phyloP scores from a whole-genome alignment of 2,888 invertebrate species.

The Drosophila longiperda region DNA sequence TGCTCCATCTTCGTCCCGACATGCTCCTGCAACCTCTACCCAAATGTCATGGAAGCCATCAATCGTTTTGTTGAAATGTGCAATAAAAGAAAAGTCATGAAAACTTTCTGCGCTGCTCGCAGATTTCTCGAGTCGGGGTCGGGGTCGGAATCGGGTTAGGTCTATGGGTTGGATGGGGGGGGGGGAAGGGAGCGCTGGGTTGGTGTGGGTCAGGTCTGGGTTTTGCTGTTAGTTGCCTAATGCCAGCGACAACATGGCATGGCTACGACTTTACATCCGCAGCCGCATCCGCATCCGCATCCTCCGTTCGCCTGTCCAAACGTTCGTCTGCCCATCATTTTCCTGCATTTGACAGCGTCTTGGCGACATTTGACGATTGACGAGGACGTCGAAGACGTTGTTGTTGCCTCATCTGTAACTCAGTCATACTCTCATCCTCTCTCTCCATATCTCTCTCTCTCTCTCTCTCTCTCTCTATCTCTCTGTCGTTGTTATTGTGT shows the following conservation, averaged over 20 bases:
- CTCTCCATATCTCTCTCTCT: neutral
- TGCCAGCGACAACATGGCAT: slow-evolving; percentile 77
- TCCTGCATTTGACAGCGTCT: slow-evolving; percentile 78
- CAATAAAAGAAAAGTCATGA: slow-evolving; percentile 83
- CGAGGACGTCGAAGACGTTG: slow-evolving; percentile 76
- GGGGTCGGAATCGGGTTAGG: slow-evolving; percentile 21
- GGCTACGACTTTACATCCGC: slow-evolving; percentile 51
- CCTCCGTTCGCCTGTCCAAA: slow-evolving; percentile 47
- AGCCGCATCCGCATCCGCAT: slow-evolving; percentile 26
- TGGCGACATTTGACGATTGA: slow-evolving; percentile 83
- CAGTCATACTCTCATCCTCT: neutral
- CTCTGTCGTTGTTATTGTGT: slow-evolving; percentile 53
- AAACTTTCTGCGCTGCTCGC: slow-evolving; percentile 81
- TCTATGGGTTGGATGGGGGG: neutral
- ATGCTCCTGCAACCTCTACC: slow-evolving; percentile 11
- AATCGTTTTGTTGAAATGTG: slow-evolving; percentile 84
- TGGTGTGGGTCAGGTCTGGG: slow-evolving; percentile 25
- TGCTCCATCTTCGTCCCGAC: slow-evolving; percentile 22
- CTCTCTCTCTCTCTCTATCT: neutral
- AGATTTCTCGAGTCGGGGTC: slow-evolving; percentile 63
- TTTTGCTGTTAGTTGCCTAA: slow-evolving; percentile 70
- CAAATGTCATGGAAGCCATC: slow-evolving; percentile 83
- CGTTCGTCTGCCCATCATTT: slow-evolving; percentile 58
- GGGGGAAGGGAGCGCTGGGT: too few species aligned
- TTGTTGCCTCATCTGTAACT: slow-evolving; percentile 18